These are phyloP conservation scores for Haliaeetus leucogaster DNA, from an alignment of 2,113 vertebrate species.

Conservation along the genomic window DNA sequence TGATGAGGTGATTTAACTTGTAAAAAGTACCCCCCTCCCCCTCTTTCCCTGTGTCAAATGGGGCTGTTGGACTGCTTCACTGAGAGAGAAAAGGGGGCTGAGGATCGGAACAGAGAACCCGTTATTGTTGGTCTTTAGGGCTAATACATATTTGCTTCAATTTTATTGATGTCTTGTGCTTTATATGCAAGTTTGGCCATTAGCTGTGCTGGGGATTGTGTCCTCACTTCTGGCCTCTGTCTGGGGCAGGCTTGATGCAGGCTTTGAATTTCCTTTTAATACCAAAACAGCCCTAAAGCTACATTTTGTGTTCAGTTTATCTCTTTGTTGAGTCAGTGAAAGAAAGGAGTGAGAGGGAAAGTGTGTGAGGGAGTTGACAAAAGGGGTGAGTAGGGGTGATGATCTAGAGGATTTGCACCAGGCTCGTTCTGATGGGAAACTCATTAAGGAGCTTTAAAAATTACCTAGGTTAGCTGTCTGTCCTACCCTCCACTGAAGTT, in stretches of 20 bases:
- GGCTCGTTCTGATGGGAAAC: neutral
- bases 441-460: neutral
- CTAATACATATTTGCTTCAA: neutral
- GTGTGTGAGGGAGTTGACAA: neutral
- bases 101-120: neutral
- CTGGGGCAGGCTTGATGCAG: neutral
- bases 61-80: neutral
- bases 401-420: neutral
- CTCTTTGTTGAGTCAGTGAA: neutral
- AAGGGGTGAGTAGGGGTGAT: neutral
- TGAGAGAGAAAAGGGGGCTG: neutral
- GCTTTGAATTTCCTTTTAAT: neutral
- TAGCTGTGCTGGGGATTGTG: neutral
- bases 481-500: neutral
- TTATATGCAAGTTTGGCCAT: neutral
- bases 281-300: neutral
- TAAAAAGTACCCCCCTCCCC: neutral
- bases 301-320: neutral
- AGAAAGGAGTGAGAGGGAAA: neutral
- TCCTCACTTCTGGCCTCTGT: neutral
- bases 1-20: accelerated
- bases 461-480: neutral
- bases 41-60: neutral
- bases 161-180: neutral
- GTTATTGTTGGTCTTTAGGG: neutral